A percentile compares a stretch with the other conserved stretches of the same genome.
Evolutionary conservation across 2,888 invertebrate genomes (phyloP).

Genomic region (Caradrina clavipalpis): DNA sequence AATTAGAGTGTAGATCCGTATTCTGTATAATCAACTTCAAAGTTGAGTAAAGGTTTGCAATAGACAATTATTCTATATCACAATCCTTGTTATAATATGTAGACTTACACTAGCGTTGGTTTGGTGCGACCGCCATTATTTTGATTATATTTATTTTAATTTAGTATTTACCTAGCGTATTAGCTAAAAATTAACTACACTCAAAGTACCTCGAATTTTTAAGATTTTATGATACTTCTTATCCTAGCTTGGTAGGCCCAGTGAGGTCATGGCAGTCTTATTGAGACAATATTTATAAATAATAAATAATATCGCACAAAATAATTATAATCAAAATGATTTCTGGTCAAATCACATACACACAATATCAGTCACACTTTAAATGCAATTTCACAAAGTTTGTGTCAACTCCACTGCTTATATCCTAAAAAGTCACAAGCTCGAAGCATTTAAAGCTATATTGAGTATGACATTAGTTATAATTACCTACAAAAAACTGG

Average conservation of each 20-base stretch:
- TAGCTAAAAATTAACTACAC: slow-evolving; percentile 29
- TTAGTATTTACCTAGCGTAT: slow-evolving; percentile 24
- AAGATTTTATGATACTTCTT: slow-evolving; percentile 27
- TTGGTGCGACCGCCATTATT: slow-evolving; percentile 67
- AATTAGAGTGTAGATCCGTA: slow-evolving; percentile 43
- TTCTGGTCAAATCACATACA: slow-evolving; percentile 64
- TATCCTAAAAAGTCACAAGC: slow-evolving; percentile 11
- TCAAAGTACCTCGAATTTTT: slow-evolving; percentile 11
- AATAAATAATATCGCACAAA: slow-evolving; percentile 48
- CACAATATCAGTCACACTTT: slow-evolving; percentile 75
- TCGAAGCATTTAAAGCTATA: slow-evolving; percentile 9
- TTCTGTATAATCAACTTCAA: slow-evolving; percentile 48
- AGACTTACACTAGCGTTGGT: slow-evolving; percentile 74
- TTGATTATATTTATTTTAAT: slow-evolving; percentile 60
- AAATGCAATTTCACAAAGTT: slow-evolving; percentile 67
- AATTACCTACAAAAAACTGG: slow-evolving; percentile 6
- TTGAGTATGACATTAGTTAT: slow-evolving; percentile 3
- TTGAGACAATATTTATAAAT: slow-evolving; percentile 40
- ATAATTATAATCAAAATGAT: slow-evolving; percentile 68
- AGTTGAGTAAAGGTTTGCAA: slow-evolving; percentile 69
- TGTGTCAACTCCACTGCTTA: slow-evolving; percentile 59
- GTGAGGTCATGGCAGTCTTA: slow-evolving; percentile 41
- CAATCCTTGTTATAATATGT: slow-evolving; percentile 78
- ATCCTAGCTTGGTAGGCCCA: slow-evolving; percentile 17
- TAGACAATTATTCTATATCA: slow-evolving; percentile 84